Evolutionary conservation across 2,797 vertebrate genomes (phyloP).

Genomic region (Sebastiscus albofasciatus): DNA sequence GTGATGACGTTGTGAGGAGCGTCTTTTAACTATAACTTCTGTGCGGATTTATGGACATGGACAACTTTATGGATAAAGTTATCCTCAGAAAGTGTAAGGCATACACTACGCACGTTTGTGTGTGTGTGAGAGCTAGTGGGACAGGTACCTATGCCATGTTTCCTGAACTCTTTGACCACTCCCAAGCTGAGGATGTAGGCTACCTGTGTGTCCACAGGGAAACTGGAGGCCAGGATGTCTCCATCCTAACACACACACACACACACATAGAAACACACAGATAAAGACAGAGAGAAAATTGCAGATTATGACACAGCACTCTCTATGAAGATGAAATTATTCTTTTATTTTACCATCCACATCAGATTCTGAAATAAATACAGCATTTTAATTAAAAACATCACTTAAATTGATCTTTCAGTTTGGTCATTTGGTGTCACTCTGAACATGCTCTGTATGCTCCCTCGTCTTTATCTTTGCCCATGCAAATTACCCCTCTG

Average conservation of each 20-base stretch:
- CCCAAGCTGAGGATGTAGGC: slow-evolving; percentile 98
- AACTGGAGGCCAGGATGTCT: slow-evolving; percentile 97
- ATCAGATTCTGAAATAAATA: not conserved
- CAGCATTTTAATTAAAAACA: not conserved
- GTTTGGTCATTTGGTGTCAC: not conserved
- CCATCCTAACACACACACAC: slow-evolving; percentile 88
- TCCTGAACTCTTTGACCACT: slow-evolving; percentile 98
- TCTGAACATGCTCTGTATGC: not conserved
- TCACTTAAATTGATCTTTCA: not conserved
- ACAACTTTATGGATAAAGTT: not conserved
- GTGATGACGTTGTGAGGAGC: not conserved
- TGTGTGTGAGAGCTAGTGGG: not conserved
- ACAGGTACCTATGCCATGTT: slow-evolving; percentile 94
- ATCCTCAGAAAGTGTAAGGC: not conserved
- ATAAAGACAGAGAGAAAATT: not conserved
- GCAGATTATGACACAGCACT: not conserved
- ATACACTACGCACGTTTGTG: not conserved
- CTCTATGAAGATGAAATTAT: not conserved
- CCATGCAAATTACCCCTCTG: slow-evolving; percentile 5
- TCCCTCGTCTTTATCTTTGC: not conserved
- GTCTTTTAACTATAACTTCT: not conserved
- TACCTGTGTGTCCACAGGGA: slow-evolving; percentile 96
- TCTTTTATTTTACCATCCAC: not conserved
- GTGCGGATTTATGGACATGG: not conserved
- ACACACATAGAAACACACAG: not conserved